Evolutionary conservation across 2,113 vertebrate species (phyloP).

Genomic region (Leucopsar rothschildi): DNA sequence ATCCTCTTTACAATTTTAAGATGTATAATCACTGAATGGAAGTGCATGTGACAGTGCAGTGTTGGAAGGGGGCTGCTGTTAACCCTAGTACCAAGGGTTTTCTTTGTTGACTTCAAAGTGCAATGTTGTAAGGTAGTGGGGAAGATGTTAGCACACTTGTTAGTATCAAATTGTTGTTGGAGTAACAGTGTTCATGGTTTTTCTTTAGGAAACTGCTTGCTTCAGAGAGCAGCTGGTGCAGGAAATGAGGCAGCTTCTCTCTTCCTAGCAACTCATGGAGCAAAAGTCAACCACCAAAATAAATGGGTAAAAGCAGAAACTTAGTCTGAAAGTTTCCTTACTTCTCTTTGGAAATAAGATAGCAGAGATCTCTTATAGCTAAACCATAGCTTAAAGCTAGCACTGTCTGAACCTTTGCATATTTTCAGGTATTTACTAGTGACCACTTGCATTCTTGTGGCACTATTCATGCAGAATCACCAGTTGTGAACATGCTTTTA

Average conservation of each 20-base stretch:
- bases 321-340: background rate
- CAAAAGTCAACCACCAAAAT: slow-evolving; percentile 94
- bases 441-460: background rate
- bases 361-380: background rate
- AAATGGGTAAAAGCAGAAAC: slow-evolving; percentile 80
- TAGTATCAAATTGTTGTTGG: background rate
- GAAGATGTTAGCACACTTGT: background rate
- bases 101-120: background rate
- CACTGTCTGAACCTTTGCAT: background rate
- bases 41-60: no score
- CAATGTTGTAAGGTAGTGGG: background rate
- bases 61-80: background rate
- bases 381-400: background rate
- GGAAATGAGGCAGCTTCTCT: slow-evolving; percentile 93
- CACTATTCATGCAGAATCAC: background rate
- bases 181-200: background rate
- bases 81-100: background rate
- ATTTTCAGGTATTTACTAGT: background rate
- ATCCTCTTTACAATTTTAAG: background rate
- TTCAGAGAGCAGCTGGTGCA: slow-evolving; percentile 88
- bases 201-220: slow-evolving; percentile 87
- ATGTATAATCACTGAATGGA: background rate
- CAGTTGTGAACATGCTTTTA: background rate
- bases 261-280: slow-evolving; percentile 91
- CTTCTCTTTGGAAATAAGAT: background rate